Conservation (phyloP, 1,140 invertebrate species). For the Zeugodacus cucurbitae region DNA sequence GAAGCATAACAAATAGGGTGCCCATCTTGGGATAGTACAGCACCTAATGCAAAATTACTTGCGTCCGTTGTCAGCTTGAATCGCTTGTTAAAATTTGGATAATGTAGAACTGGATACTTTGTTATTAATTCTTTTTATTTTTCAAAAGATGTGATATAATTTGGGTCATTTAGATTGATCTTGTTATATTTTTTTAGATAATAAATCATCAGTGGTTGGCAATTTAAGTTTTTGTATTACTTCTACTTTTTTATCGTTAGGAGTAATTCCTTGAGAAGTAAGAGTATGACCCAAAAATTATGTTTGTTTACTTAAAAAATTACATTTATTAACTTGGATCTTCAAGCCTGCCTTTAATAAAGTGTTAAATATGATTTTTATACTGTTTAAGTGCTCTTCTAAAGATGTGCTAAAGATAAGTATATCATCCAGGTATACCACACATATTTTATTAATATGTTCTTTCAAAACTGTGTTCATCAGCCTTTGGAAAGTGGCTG, state of each 20-base stretch:
- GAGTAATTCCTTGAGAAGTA: slow-evolving; percentile 40
- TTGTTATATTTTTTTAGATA: slow-evolving; percentile 39
- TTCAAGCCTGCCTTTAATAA: neutral
- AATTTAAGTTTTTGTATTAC: slow-evolving; percentile 41
- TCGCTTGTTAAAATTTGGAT: slow-evolving; percentile 50
- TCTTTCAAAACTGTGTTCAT: too few species aligned
- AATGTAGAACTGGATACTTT: slow-evolving; percentile 45
- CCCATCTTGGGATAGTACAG: slow-evolving; percentile 42
- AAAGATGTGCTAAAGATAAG: too few species aligned
- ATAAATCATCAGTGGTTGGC: slow-evolving; percentile 46
- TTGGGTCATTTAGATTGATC: slow-evolving; percentile 12
- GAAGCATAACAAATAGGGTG: slow-evolving; percentile 40
- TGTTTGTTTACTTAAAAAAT: slow-evolving; percentile 41
- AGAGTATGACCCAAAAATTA: slow-evolving; percentile 44
- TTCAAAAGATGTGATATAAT: slow-evolving; percentile 40
- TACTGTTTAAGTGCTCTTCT: too few species aligned
- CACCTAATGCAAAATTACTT: slow-evolving; percentile 47
- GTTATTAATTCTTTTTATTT: too few species aligned
- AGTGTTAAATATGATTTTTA: too few species aligned
- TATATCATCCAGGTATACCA: too few species aligned
- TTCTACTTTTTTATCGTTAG: slow-evolving; percentile 43
- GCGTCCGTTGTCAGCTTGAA: slow-evolving; percentile 55
- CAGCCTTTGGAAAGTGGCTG: too few species aligned
- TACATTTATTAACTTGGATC: slow-evolving; percentile 34
- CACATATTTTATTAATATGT: too few species aligned